phyloP scores from a whole-genome alignment of 2,797 vertebrate species.

The Euthynnus affinis region DNA sequence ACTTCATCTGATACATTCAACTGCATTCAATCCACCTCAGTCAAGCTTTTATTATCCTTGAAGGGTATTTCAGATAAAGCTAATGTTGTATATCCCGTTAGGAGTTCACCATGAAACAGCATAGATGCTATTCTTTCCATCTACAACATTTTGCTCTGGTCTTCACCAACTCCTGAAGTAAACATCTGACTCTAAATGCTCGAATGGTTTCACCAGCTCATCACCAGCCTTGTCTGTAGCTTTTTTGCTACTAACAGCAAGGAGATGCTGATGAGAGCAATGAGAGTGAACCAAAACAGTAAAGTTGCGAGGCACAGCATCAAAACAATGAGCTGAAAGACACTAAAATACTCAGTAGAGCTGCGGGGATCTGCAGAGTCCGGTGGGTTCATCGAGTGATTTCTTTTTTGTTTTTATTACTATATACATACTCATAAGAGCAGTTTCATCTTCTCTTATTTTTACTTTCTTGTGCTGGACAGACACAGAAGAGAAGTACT shows the following conservation, averaged over 20 bases:
- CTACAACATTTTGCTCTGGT: too few relatives aligned
- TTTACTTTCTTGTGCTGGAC: conserved; percentile 20
- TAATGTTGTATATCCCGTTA: neutral
- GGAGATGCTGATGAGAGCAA: too few relatives aligned
- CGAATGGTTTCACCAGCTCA: too few relatives aligned
- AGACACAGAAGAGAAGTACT: conserved; percentile 8
- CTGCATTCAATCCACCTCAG: conserved; percentile 11
- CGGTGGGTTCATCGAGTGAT: neutral
- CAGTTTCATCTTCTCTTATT: neutral
- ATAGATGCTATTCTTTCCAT: neutral
- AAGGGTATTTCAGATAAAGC: conserved; percentile 1
- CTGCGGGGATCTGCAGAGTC: too few relatives aligned
- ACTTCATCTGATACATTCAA: conserved; percentile 47
- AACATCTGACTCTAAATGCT: too few relatives aligned
- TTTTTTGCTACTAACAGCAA: too few relatives aligned
- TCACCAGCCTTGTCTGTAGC: too few relatives aligned
- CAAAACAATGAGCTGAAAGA: too few relatives aligned
- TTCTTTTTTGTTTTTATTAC: neutral
- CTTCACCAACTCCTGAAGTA: too few relatives aligned
- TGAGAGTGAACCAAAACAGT: too few relatives aligned
- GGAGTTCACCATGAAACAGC: neutral
- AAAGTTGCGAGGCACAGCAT: too few relatives aligned
- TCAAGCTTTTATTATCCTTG: conserved; percentile 14
- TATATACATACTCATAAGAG: neutral
- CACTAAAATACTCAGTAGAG: too few relatives aligned